Conservation (phyloP, 1,140 invertebrate species). For the Chrysopa pallens region DNA sequence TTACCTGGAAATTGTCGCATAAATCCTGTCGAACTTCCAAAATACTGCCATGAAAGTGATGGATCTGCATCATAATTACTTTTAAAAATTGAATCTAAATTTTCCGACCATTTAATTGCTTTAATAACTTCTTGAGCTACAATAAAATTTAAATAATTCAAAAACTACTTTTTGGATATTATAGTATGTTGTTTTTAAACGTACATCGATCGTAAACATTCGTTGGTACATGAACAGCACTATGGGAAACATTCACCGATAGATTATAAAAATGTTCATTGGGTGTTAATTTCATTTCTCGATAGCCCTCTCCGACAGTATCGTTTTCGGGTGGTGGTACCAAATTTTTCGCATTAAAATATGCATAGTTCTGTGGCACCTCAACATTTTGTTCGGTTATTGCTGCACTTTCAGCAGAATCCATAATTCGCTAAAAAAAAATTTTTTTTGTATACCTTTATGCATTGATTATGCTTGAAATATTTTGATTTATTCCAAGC, state of each 20-base stretch:
- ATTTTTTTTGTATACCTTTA: too few relatives aligned
- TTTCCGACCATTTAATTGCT: conserved; percentile 65
- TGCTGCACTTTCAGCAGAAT: conserved; percentile 58
- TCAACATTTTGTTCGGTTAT: conserved; percentile 35
- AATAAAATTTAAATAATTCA: conserved; percentile 10
- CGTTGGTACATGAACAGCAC: conserved; percentile 87
- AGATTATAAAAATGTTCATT: conserved; percentile 53
- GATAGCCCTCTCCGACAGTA: conserved; percentile 22
- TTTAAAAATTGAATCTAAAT: conserved; percentile 71
- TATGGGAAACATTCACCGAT: conserved; percentile 64
- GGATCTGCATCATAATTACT: conserved; percentile 77
- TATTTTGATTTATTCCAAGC: too few relatives aligned
- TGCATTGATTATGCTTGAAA: too few relatives aligned
- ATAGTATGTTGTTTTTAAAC: conserved; percentile 11
- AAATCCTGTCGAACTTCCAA: conserved; percentile 87
- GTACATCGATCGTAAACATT: conserved; percentile 85
- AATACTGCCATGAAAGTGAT: conserved; percentile 90
- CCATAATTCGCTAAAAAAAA: conserved; percentile 48
- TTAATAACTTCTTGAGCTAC: conserved; percentile 42
- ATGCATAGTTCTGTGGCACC: conserved; percentile 42
- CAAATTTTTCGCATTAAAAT: conserved; percentile 58
- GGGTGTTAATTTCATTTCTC: conserved; percentile 7
- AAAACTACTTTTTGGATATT: background rate
- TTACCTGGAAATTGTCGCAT: conserved; percentile 85
- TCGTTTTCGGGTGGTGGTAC: conserved; percentile 27